These are phyloP conservation scores for Penaeus japonicus DNA, from an alignment of 1,140 invertebrate species.

Conservation along the genomic window DNA sequence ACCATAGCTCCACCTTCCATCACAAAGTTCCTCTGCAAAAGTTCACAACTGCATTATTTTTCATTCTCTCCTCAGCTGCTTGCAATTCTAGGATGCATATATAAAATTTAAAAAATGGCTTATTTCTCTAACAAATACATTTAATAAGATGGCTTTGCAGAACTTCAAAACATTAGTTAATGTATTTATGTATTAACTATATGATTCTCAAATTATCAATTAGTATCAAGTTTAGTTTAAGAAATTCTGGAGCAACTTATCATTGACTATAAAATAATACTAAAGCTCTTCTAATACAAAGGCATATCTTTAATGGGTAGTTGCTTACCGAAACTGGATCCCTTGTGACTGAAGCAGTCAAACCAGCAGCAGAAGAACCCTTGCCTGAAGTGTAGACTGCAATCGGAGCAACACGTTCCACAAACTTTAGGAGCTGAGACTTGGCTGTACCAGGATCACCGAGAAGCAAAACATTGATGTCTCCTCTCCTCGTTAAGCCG, in stretches of 20 bases:
- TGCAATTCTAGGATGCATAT: no score
- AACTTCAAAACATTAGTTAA: no score
- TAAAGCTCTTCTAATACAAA: no score
- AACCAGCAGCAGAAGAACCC: slow-evolving; percentile 97
- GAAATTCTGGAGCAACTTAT: no score
- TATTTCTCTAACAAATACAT: not conserved
- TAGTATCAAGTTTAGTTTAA: no score
- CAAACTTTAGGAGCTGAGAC: slow-evolving; percentile 97
- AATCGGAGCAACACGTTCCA: slow-evolving; percentile 94
- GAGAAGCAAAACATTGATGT: slow-evolving; percentile 94
- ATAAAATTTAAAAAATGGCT: not conserved
- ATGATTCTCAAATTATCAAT: no score
- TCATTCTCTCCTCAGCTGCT: not conserved
- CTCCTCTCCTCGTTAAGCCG: slow-evolving; percentile 91
- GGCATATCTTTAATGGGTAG: no score
- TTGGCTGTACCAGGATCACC: slow-evolving; percentile 99
- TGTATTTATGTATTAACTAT: no score
- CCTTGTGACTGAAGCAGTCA: slow-evolving; percentile 96
- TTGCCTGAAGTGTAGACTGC: slow-evolving; percentile 99
- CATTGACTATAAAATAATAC: no score
- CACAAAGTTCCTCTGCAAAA: slow-evolving; percentile 89
- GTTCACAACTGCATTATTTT: slow-evolving; percentile 41
- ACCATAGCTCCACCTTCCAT: slow-evolving; percentile 99
- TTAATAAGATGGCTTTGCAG: no score
- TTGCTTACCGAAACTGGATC: slow-evolving; percentile 85